Conservation (phyloP, 2,888 invertebrate species). For the Agrochola lychnidis region DNA sequence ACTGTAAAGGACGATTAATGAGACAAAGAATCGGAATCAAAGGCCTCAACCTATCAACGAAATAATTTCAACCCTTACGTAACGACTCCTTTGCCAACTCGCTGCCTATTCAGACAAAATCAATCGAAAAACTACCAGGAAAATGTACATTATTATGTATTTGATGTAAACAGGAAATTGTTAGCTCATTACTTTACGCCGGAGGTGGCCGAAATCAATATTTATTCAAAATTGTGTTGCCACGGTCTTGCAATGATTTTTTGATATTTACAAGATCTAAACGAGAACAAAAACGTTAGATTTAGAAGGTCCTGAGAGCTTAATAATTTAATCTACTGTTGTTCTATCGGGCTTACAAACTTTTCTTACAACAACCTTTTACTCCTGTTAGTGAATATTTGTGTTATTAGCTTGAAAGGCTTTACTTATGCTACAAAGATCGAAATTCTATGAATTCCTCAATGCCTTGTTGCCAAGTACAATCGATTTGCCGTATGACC, state of each 20-base stretch:
- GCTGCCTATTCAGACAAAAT: not conserved
- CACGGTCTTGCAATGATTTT: slow-evolving; percentile 11
- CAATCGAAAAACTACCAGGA: slow-evolving; percentile 17
- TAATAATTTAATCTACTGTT: not conserved
- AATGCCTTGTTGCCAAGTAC: not conserved
- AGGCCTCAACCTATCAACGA: not conserved
- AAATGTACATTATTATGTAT: slow-evolving; percentile 13
- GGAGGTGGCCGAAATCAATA: slow-evolving; percentile 6
- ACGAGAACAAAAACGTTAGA: not conserved
- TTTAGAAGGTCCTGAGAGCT: not conserved
- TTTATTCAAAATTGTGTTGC: slow-evolving; percentile 40
- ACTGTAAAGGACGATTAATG: not conserved
- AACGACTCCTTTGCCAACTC: not conserved
- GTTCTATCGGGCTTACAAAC: not conserved
- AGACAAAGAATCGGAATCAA: not conserved
- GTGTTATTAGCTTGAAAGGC: not conserved
- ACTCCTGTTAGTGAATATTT: not conserved
- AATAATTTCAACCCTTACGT: not conserved
- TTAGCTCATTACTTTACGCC: not conserved
- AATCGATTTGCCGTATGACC: not conserved
- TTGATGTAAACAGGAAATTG: slow-evolving; percentile 58
- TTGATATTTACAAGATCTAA: not conserved
- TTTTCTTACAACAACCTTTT: too few species aligned
- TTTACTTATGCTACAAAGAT: not conserved
- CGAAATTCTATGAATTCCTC: not conserved